A percentile compares a stretch with the other conserved stretches of the same genome.
phyloP scores from a whole-genome alignment of 2,113 vertebrate species.

The Bothrops jararaca region DNA sequence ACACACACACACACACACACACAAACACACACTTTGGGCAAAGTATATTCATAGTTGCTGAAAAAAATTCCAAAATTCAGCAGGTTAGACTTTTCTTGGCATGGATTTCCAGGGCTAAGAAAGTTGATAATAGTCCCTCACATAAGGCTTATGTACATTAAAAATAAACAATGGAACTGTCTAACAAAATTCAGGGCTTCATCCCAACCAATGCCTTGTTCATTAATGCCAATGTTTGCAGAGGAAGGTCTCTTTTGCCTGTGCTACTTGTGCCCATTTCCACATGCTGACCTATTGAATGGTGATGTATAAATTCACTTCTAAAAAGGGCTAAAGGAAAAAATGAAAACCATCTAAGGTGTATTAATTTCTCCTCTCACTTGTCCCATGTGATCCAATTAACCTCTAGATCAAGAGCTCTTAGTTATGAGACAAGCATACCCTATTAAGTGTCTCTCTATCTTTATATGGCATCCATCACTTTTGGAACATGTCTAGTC shows the following conservation, averaged over 20 bases:
- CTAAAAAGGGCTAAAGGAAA: neutral
- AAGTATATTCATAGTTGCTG: neutral
- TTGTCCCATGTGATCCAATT: neutral
- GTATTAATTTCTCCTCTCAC: neutral
- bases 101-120: neutral
- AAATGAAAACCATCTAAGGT: neutral
- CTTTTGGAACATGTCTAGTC: neutral
- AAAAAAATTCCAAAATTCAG: conserved; percentile 16
- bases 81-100: conserved; percentile 17
- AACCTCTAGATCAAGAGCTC: neutral
- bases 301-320: neutral
- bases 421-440: neutral
- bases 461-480: neutral
- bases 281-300: neutral
- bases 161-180: neutral
- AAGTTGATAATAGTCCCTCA: neutral
- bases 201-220: neutral
- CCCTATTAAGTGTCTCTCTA: neutral
- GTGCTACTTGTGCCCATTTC: neutral
- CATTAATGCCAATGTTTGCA: neutral
- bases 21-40: neutral
- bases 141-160: neutral
- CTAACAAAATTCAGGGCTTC: neutral
- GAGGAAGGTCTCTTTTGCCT: neutral
- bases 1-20: too few relatives aligned